A percentile compares a stretch with the other conserved stretches of the same genome.
Conservation (phyloP, 2,888 invertebrate species). For the Polydesmus complanatus region DNA sequence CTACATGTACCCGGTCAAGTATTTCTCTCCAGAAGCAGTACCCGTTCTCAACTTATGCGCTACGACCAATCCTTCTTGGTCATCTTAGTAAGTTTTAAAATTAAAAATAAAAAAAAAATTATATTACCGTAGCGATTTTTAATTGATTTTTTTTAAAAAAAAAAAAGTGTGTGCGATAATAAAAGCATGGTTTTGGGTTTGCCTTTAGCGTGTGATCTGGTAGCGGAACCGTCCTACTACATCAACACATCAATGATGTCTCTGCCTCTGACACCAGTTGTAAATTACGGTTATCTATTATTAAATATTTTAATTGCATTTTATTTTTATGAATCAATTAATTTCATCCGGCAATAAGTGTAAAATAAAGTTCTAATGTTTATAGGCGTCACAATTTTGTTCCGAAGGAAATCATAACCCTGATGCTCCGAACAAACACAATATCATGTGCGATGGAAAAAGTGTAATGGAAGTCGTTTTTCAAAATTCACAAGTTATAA, state of each 20-base stretch:
- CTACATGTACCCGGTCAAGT: constrained; percentile 2
- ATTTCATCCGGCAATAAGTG: background rate
- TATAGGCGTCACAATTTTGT: constrained; percentile 12
- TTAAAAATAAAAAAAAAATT: background rate
- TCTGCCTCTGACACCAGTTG: background rate
- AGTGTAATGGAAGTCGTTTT: constrained; percentile 28
- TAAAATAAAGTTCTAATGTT: background rate
- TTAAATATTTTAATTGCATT: too few species aligned
- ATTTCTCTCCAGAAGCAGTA: background rate
- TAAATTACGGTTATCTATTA: too few species aligned
- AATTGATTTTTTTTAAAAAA: background rate
- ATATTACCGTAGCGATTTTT: background rate
- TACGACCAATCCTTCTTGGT: background rate
- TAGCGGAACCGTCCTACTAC: too few species aligned
- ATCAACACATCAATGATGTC: background rate
- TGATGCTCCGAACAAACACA: constrained; percentile 30
- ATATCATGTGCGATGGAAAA: constrained; percentile 28
- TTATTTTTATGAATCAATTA: background rate
- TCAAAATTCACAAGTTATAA: constrained; percentile 20
- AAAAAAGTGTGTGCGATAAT: background rate
- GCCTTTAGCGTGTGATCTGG: background rate
- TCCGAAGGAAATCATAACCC: constrained; percentile 24
- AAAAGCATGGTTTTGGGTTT: background rate
- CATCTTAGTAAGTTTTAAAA: background rate
- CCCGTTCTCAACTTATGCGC: constrained; percentile 4